Evolutionary conservation across 2,113 vertebrate genomes (phyloP).

Genomic region (Gavia stellata): DNA sequence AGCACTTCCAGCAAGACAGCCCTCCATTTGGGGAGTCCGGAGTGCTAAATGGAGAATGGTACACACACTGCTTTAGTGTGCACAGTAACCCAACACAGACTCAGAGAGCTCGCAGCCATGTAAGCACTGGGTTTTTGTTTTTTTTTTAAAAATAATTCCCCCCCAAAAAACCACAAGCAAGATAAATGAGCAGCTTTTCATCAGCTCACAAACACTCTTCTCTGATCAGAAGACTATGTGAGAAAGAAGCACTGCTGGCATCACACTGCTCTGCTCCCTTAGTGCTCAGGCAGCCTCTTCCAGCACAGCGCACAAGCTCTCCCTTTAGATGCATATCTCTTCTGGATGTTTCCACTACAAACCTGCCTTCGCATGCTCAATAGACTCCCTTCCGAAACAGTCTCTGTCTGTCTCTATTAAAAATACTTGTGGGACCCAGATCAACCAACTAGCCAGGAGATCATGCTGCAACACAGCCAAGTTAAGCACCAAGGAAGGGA

Average conservation of each 20-base stretch:
- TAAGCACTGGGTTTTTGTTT: too few relatives aligned
- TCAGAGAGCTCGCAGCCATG: background rate
- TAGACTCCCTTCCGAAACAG: background rate
- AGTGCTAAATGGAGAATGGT: background rate
- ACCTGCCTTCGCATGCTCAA: background rate
- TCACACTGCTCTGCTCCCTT: background rate
- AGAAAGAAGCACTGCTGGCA: background rate
- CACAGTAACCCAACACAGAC: background rate
- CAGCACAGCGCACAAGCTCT: background rate
- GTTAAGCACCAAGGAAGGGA: background rate
- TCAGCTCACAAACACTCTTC: background rate
- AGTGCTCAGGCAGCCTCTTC: background rate
- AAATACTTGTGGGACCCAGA: background rate
- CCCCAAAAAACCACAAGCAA: background rate
- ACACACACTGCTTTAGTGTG: background rate
- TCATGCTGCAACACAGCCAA: background rate
- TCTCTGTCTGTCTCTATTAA: background rate
- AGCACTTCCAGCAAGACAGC: background rate
- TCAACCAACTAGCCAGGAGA: background rate
- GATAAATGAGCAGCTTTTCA: background rate
- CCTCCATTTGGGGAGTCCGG: background rate
- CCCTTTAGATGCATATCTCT: background rate
- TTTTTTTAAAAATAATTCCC: too few relatives aligned
- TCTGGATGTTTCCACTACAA: background rate
- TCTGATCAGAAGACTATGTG: background rate